Evolutionary conservation across 2,113 vertebrate species (phyloP), one percentile per base, ranked within the genome.

Genomic region (Galbula dea): DNA sequence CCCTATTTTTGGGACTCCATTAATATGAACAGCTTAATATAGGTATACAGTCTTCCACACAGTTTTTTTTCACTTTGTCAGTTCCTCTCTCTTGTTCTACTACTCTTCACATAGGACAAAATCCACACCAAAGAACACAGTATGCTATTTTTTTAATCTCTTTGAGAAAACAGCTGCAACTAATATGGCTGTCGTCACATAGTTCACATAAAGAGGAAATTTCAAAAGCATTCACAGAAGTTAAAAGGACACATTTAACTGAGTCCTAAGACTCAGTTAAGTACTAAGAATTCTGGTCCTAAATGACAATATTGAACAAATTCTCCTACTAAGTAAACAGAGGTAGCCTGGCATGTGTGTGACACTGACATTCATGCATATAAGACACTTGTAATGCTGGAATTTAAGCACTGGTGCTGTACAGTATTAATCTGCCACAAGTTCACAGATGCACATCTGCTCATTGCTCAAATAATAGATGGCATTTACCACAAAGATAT

Each of bases 401-500:
- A 48, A 67, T 82, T 68, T 30, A 77, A 3, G 26, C 27, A 26
- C 24, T 63, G 24, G 15, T 65, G 46, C 37, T 14, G 21, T 54
- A 24, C 5, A 23, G 20, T 36, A n/a, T 41, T 68, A 63, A 30
- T 17, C 12, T 86, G 29, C 23, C 3, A 0, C 0, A 2, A 43
- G 21, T 57, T 46, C 81, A 46, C 7, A 27, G n/a, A 43, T 34
- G 52, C 8, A 63, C 11, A 67, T 73, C 41, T 46, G 26, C 43
- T 41, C 37, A 78, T 37, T 89, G 82, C 76, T 86, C n/a, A 83
- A 67, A 78, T 24, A 91, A 22, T 5, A 68, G n/a, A 36, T 15
- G 34, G 15, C 39, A 73, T 66, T 76, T 68, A 46, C 36, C 23
- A 24, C 34, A 48, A 68, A 77, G 37, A 78, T 12, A 17, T 63